phyloP scores from a whole-genome alignment of 2,113 vertebrate species.

The Forbesichthys papilliferus region DNA sequence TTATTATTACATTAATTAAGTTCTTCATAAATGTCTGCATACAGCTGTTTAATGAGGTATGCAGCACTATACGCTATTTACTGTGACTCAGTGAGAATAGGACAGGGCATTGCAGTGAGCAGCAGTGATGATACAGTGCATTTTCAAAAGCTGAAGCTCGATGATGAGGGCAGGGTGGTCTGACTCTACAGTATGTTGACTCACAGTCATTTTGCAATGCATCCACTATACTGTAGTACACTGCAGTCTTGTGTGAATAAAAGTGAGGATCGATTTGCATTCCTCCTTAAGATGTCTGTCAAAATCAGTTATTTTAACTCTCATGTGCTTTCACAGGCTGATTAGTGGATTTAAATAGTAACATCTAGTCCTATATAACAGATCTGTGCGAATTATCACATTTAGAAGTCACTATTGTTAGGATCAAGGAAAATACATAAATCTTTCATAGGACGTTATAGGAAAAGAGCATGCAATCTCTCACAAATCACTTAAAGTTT shows the following conservation, averaged over 20 bases:
- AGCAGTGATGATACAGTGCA: slow-evolving; percentile 36
- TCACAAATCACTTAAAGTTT: slow-evolving; percentile 48
- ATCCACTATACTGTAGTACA: slow-evolving; percentile 32
- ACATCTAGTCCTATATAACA: too few species aligned
- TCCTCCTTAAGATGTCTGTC: slow-evolving; percentile 68
- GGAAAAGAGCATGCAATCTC: slow-evolving; percentile 35
- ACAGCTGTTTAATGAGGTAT: slow-evolving; percentile 2
- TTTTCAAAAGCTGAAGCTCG: slow-evolving; percentile 27
- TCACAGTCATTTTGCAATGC: slow-evolving; percentile 51
- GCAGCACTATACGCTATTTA: slow-evolving; percentile 10
- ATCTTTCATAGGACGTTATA: slow-evolving; percentile 18
- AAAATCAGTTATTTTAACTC: slow-evolving; percentile 46
- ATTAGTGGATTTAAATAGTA: slow-evolving; percentile 51
- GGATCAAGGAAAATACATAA: slow-evolving; percentile 26
- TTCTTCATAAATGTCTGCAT: slow-evolving; percentile 5
- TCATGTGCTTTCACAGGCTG: slow-evolving; percentile 35
- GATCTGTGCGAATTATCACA: slow-evolving; percentile 56
- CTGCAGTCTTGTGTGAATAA: slow-evolving; percentile 26
- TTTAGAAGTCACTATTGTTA: slow-evolving; percentile 43
- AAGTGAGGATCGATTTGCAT: slow-evolving; percentile 48
- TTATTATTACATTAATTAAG: neutral
- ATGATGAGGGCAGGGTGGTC: slow-evolving; percentile 19
- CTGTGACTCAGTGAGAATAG: slow-evolving; percentile 26
- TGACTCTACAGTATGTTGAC: slow-evolving; percentile 28
- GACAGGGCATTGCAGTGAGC: slow-evolving; percentile 21